Percentiles rank a stretch among this genome's conserved stretches.
These are phyloP conservation scores for Tauraco erythrolophus DNA, from an alignment of 2,113 vertebrate species.

Conservation along the genomic window DNA sequence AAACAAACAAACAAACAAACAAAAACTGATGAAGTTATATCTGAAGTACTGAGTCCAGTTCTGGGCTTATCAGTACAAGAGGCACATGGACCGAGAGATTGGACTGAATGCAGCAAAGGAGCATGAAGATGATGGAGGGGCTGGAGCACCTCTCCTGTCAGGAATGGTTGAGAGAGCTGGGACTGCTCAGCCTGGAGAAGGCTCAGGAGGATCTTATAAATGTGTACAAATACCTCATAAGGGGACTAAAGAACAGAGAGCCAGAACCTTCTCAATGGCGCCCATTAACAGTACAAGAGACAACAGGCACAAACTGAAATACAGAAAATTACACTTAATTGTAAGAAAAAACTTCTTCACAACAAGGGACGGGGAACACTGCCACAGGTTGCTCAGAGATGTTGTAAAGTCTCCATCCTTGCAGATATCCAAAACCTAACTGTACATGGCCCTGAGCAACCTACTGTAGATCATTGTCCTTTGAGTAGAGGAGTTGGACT, in stretches of 20 bases:
- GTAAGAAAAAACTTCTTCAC: background rate
- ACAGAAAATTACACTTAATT: background rate
- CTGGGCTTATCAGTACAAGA: background rate
- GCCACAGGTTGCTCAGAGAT: background rate
- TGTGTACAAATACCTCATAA: background rate
- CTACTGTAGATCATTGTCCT: background rate
- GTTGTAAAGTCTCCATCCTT: background rate
- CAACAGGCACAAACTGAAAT: background rate
- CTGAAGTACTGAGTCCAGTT: background rate
- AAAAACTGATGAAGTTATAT: background rate
- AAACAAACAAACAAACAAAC: background rate
- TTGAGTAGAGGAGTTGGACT: background rate
- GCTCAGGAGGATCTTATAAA: background rate
- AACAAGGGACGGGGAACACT: background rate
- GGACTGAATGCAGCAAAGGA: background rate
- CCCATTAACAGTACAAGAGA: background rate
- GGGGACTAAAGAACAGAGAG: background rate
- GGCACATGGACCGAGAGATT: background rate
- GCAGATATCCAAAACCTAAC: background rate
- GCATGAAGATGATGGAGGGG: background rate
- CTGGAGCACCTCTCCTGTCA: background rate
- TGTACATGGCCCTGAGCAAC: background rate
- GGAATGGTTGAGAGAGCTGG: background rate
- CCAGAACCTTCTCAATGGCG: background rate
- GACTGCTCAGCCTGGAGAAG: background rate